Evolutionary conservation across 1,140 invertebrate genomes (phyloP).

Genomic region (Sinella curviseta): DNA sequence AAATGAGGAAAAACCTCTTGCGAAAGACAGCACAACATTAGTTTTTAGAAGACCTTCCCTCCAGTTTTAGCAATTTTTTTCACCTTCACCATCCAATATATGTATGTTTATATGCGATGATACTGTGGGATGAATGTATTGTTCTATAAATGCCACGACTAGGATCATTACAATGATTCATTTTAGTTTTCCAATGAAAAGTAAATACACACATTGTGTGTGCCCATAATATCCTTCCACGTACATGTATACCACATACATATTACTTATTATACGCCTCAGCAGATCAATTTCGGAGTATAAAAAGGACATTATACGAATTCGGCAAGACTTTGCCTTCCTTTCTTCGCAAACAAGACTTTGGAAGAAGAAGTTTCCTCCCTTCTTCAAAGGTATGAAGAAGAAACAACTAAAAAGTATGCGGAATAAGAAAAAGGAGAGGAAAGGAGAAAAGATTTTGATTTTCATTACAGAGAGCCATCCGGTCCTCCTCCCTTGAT

Average conservation of each 20-base stretch:
- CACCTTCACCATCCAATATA: too few relatives aligned
- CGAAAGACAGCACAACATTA: too few relatives aligned
- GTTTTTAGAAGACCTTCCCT: too few relatives aligned
- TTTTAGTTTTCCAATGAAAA: too few relatives aligned
- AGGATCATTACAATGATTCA: too few relatives aligned
- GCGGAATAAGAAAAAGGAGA: neutral
- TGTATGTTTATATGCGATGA: too few relatives aligned
- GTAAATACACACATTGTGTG: too few relatives aligned
- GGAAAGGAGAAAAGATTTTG: neutral
- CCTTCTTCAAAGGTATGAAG: neutral
- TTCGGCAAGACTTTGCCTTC: neutral
- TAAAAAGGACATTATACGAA: neutral
- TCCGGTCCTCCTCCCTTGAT: neutral
- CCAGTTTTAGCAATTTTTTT: too few relatives aligned
- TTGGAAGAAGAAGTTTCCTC: neutral
- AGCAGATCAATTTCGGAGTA: neutral
- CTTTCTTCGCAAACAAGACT: neutral
- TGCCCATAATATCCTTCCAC: too few relatives aligned
- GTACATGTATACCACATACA: too few relatives aligned
- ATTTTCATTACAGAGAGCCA: slow-evolving; percentile 9
- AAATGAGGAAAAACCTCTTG: neutral
- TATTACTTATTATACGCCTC: neutral
- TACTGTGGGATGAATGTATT: too few relatives aligned
- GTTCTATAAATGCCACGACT: too few relatives aligned
- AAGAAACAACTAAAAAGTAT: neutral